phyloP scores from a whole-genome alignment of 2,113 vertebrate species.

The Capreolus pygargus region DNA sequence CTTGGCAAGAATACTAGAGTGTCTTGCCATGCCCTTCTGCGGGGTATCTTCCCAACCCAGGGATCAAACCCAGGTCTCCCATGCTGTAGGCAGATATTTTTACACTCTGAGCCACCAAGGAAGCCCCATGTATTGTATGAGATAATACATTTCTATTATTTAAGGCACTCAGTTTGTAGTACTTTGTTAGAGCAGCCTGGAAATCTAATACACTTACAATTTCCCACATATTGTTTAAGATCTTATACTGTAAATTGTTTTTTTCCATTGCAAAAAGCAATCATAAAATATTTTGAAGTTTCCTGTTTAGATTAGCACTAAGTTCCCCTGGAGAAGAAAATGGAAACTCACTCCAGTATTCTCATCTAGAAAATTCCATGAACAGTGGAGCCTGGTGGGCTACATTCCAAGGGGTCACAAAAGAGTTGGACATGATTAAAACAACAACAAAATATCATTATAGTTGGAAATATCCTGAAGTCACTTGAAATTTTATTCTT shows the following conservation, averaged over 20 bases:
- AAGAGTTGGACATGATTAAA: not conserved
- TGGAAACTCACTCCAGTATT: not conserved
- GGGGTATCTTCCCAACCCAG: not conserved
- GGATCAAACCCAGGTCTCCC: not conserved
- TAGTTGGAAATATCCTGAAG: not conserved
- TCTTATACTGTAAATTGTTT: not conserved
- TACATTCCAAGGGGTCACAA: not conserved
- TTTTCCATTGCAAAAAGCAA: not conserved
- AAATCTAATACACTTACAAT: not conserved
- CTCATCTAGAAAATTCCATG: not conserved
- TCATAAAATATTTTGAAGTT: not conserved
- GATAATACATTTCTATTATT: not conserved
- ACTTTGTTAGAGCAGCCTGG: not conserved
- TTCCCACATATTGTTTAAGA: not conserved
- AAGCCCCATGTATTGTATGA: not conserved
- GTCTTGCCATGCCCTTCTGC: not conserved
- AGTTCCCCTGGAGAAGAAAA: not conserved
- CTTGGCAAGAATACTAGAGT: not conserved
- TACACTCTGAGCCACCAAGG: not conserved
- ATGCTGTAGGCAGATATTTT: not conserved
- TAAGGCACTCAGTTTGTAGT: not conserved
- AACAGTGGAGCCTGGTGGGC: not conserved
- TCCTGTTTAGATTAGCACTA: not conserved
- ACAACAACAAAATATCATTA: not conserved
- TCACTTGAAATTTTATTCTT: not conserved